A percentile compares a stretch with the other conserved stretches of the same genome.
phyloP scores from a whole-genome alignment of 2,888 invertebrate species.

The Drosophila antonietae region DNA sequence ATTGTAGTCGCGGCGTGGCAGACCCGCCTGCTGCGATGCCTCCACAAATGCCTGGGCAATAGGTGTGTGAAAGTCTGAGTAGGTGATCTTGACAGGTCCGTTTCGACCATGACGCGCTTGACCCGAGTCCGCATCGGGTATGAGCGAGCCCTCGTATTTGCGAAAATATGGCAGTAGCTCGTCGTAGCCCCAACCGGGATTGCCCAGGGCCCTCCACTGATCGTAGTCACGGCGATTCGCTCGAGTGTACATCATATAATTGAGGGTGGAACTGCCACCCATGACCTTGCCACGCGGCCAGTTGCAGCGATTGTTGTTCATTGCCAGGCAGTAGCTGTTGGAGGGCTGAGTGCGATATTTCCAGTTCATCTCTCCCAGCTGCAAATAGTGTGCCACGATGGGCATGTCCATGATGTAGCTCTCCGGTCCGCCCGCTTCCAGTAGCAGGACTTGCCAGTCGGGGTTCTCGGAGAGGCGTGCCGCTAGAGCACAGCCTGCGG shows the following conservation, averaged over 20 bases:
- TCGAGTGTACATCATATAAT: slow-evolving; percentile 92
- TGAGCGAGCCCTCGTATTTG: slow-evolving; percentile 89
- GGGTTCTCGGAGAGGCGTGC: slow-evolving; percentile 89
- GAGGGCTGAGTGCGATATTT: slow-evolving; percentile 92
- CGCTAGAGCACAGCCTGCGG: slow-evolving; percentile 91
- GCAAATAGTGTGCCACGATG: slow-evolving; percentile 88
- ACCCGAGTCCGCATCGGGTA: slow-evolving; percentile 85
- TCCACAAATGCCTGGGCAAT: slow-evolving; percentile 88
- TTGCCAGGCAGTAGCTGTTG: slow-evolving; percentile 88
- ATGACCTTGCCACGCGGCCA: slow-evolving; percentile 93
- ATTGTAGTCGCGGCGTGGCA: slow-evolving; percentile 88
- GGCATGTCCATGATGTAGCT: slow-evolving; percentile 91
- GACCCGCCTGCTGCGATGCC: slow-evolving; percentile 87
- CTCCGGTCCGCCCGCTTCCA: slow-evolving; percentile 91
- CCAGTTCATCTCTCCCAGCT: slow-evolving; percentile 91
- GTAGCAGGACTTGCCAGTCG: slow-evolving; percentile 87
- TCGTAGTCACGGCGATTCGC: slow-evolving; percentile 90
- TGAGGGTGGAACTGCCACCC: slow-evolving; percentile 92
- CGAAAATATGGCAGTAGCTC: slow-evolving; percentile 91
- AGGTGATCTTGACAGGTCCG: slow-evolving; percentile 86
- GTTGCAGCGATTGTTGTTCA: slow-evolving; percentile 89
- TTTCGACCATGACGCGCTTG: slow-evolving; percentile 84
- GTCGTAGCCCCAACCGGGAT: slow-evolving; percentile 90
- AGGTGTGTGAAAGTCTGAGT: slow-evolving; percentile 86
- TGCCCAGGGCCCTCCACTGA: slow-evolving; percentile 89